These are phyloP conservation scores for Clusia tigrina DNA, from an alignment of 2,888 invertebrate genomes.

Conservation along the genomic window DNA sequence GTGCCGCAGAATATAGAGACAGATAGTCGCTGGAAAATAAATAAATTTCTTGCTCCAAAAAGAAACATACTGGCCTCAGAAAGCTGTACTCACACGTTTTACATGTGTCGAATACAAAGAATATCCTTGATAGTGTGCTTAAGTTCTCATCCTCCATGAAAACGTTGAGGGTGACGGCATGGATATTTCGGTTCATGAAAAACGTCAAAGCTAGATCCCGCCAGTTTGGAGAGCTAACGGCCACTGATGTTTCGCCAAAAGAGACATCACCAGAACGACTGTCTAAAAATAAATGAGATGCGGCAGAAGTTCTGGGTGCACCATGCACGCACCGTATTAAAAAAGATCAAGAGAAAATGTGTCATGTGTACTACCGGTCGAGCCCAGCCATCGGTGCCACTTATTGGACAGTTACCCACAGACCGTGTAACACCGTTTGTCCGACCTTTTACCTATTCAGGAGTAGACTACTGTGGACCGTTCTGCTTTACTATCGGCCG, in stretches of 20 bases:
- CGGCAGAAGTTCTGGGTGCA: conserved; percentile 31
- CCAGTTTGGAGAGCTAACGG: no score
- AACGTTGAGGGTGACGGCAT: background rate
- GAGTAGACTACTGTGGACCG: background rate
- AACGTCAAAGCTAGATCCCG: no score
- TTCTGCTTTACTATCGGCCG: no score
- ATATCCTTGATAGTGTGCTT: background rate
- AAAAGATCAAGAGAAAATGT: background rate
- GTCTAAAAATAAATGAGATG: conserved; percentile 31
- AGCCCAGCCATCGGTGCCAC: conserved; percentile 3
- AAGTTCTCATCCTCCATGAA: background rate
- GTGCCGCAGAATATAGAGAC: background rate
- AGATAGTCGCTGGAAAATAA: conserved; percentile 9
- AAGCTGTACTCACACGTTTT: no score
- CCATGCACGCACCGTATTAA: conserved; percentile 17
- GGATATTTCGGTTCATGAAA: background rate
- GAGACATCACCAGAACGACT: conserved; percentile 24
- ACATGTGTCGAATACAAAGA: background rate
- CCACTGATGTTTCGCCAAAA: conserved; percentile 20
- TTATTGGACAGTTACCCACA: background rate
- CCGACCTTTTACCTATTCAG: background rate
- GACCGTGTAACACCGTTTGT: background rate
- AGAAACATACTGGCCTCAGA: no score
- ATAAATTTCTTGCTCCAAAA: background rate
- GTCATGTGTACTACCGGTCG: background rate